Conservation (phyloP, 2,888 invertebrate species). For the Machimus rusticus region DNA sequence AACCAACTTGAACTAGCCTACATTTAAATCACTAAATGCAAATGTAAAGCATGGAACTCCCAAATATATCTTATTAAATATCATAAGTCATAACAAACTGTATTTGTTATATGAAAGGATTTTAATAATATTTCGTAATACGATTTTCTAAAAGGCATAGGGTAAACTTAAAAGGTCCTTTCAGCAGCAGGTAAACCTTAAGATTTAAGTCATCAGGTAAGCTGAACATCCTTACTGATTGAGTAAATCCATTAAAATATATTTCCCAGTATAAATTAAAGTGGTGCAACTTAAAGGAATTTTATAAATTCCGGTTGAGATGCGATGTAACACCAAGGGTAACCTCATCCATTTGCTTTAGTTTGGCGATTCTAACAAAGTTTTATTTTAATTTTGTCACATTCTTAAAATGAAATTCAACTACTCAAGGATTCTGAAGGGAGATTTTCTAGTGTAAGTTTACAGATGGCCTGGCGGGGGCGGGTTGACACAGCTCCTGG, state of each 20-base stretch:
- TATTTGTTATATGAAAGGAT: not conserved
- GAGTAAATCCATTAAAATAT: not conserved
- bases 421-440: not conserved
- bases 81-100: too few species aligned
- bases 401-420: not conserved
- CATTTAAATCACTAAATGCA: too few species aligned
- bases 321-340: not conserved
- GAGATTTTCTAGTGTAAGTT: not conserved
- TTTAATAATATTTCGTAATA: too few species aligned
- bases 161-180: not conserved
- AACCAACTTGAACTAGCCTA: too few species aligned
- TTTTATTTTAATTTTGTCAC: conserved; percentile 25
- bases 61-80: too few species aligned
- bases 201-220: not conserved
- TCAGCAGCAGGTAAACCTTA: not conserved
- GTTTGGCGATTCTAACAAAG: not conserved
- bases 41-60: too few species aligned
- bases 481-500: not conserved
- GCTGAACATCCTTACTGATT: not conserved
- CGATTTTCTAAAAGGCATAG: not conserved
- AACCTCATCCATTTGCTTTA: not conserved
- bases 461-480: not conserved
- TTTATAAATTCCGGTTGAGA: not conserved
- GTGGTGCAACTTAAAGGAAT: not conserved
- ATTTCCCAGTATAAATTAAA: not conserved